Evolutionary conservation across 2,113 vertebrate genomes (phyloP), one percentile per base, ranked within the genome.

Genomic region (Platysteira castanea): DNA sequence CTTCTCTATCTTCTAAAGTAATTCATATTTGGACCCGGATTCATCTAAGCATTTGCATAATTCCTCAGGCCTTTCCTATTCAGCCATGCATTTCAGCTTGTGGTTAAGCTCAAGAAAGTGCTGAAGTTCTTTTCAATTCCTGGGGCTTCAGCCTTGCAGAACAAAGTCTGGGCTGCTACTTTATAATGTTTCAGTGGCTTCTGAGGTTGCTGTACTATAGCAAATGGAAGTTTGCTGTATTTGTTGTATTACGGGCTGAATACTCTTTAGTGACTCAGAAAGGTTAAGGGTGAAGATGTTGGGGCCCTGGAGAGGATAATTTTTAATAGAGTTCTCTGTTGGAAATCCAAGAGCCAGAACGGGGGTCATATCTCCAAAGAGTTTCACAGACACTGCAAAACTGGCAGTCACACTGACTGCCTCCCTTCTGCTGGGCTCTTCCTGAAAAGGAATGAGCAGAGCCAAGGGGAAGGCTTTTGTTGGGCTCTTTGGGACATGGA

Each of bases 31-130:
- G 95, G 85, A 88, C 79, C 73, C 0, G 1, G 69, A 96, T 90
- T 94, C 83, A 64, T 90, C 83, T 84, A 64, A 92, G 76, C 7
- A 92, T 96, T 95, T 96, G 93, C 95, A 92, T 97, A 97, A 95
- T 86, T 95, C 96, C 93, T 90, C 77, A 92, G 91, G 93, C 93
- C 60, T 78, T 94, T 94, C 67, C 91, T 93, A 84, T 93, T 94
- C 93, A 96, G 76, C 85, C 83, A 81, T 46, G 88, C 85, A 56
- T 90, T 96, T 84, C 76, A 78, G 74, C 21, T 77, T 88, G 42
- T 88, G 82, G 84, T 93, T 94, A 92, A 88, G 83, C 49, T 83
- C 82, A 50, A 81, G 93, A 82, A 84, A 94, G 73, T 44, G 79
- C 92, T 68, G 69, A 94, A 93, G 88, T 78, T 84, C 76, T 84